Conservation (phyloP, 2,113 vertebrate genomes). For the Scatophagus argus region DNA sequence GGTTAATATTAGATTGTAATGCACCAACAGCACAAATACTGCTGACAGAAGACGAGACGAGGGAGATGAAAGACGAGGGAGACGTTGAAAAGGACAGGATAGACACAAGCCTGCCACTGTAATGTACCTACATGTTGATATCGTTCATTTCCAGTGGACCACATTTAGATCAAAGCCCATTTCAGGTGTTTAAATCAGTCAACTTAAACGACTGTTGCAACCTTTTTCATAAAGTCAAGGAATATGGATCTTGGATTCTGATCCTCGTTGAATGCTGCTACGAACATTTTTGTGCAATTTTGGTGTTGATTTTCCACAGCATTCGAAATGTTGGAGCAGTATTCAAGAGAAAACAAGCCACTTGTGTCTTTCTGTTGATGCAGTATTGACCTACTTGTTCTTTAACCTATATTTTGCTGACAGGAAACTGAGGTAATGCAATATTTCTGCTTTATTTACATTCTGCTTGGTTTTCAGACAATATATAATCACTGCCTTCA, state of each 20-base stretch:
- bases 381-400: background rate
- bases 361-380: background rate
- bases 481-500: conserved; percentile 7
- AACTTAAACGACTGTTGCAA: background rate
- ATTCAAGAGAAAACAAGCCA: background rate
- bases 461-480: conserved; percentile 1
- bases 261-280: background rate
- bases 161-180: background rate
- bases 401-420: background rate
- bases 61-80: conserved; percentile 32
- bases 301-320: background rate
- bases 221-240: background rate
- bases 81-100: conserved; percentile 15
- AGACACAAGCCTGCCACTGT: conserved; percentile 9
- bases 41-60: background rate
- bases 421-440: background rate
- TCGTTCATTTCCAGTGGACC: conserved; percentile 8
- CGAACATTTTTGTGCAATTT: background rate
- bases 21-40: conserved; percentile 21
- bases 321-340: background rate
- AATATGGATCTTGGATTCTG: background rate
- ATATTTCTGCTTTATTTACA: background rate
- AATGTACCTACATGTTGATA: conserved; percentile 30
- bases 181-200: conserved; percentile 1
- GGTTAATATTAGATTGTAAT: conserved; percentile 15